A percentile compares a stretch with the other conserved stretches of the same genome.
These are phyloP conservation scores for Ophioninae sp. DNA, from an alignment of 2,888 invertebrate genomes.

Conservation along the genomic window DNA sequence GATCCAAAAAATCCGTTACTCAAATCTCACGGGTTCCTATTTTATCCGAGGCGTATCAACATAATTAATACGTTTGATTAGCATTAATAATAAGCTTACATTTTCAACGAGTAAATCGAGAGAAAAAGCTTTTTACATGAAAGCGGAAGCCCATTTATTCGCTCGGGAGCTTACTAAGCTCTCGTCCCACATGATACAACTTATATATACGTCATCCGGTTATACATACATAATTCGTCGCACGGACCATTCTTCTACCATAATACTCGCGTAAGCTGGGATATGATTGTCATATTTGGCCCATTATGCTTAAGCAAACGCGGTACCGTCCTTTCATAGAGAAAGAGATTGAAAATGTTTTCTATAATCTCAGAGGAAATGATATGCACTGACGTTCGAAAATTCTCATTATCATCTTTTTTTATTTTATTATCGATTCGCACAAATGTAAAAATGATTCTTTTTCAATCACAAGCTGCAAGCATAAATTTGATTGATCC, in stretches of 20 bases:
- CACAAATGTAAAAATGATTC: too few species aligned
- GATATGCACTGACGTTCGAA: too few species aligned
- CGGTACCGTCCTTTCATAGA: neutral
- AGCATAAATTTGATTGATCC: too few species aligned
- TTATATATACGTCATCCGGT: neutral
- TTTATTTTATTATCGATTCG: too few species aligned
- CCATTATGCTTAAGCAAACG: neutral
- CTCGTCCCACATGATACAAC: neutral
- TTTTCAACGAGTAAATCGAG: neutral
- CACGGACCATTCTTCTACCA: neutral
- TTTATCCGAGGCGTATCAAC: too few species aligned
- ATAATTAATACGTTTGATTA: too few species aligned
- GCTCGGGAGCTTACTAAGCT: constrained; percentile 1
- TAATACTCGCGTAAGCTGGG: constrained; percentile 22
- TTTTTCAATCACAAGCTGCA: too few species aligned
- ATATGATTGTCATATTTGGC: constrained; percentile 10
- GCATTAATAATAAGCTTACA: too few species aligned
- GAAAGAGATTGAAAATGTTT: neutral
- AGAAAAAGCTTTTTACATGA: neutral
- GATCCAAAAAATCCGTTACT: too few species aligned
- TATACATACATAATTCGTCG: constrained; percentile 12
- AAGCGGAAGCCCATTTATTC: constrained; percentile 1
- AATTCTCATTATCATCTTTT: too few species aligned
- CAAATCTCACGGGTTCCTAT: too few species aligned
- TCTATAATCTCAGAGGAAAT: neutral